These are phyloP conservation scores for Grapholita molesta DNA, from an alignment of 1,140 invertebrate genomes.

Conservation along the genomic window DNA sequence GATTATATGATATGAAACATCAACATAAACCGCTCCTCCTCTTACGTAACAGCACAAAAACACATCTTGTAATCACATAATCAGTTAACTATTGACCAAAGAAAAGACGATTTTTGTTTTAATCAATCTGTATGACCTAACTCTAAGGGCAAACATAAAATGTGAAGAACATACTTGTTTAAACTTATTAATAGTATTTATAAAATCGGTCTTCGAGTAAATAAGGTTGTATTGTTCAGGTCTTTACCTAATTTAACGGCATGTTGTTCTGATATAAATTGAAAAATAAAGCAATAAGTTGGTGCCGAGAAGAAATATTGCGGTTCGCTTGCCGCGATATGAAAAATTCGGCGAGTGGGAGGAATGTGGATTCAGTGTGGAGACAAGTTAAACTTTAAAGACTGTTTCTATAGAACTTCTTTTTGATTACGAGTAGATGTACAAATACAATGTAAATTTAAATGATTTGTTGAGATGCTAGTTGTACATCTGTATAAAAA, in stretches of 20 bases:
- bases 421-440: too few species aligned
- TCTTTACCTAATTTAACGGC: neutral
- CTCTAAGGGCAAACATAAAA: neutral
- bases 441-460: too few species aligned
- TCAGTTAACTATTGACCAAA: too few species aligned
- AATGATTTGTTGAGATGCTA: too few species aligned
- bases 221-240: neutral
- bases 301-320: neutral
- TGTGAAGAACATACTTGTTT: neutral
- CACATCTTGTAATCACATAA: too few species aligned
- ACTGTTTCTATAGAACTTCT: too few species aligned
- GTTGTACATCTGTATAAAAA: too few species aligned
- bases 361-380: slow-evolving; percentile 14
- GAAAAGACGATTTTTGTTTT: too few species aligned
- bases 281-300: neutral
- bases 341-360: slow-evolving; percentile 20
- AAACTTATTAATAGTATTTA: neutral
- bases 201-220: slow-evolving; percentile 4
- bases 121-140: too few species aligned
- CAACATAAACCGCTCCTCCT: too few species aligned
- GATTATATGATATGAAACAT: too few species aligned
- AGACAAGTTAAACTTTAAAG: neutral
- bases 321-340: slow-evolving; percentile 1
- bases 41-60: too few species aligned
- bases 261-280: neutral